Conservation (phyloP, 2,888 invertebrate species). For the Mycalesis mineus region DNA sequence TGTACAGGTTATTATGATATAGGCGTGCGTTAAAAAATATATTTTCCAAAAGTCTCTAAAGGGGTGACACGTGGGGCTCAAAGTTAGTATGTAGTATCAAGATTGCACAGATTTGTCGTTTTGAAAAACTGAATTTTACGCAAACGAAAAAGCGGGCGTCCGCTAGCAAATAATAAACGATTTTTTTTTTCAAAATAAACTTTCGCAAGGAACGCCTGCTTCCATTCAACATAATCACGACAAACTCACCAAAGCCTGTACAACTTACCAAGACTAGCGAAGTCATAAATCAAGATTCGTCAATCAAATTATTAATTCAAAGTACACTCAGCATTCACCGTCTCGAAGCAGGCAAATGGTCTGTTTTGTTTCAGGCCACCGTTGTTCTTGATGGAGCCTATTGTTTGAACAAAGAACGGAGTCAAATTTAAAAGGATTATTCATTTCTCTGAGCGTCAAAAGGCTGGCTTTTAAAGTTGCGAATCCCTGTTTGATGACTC, state of each 20-base stretch:
- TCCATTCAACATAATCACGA: too few relatives aligned
- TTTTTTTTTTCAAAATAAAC: too few relatives aligned
- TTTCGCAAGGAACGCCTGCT: too few relatives aligned
- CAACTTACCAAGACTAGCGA: not conserved
- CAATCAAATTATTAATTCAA: slow-evolving; percentile 33
- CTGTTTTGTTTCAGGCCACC: slow-evolving; percentile 70
- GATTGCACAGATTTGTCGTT: too few relatives aligned
- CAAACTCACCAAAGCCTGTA: not conserved
- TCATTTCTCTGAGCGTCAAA: slow-evolving; percentile 53
- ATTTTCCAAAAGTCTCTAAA: too few relatives aligned
- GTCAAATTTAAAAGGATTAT: slow-evolving; percentile 67
- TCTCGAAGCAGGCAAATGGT: slow-evolving; percentile 45
- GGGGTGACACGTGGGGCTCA: too few relatives aligned
- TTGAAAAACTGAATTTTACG: too few relatives aligned
- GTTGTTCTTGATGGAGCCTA: slow-evolving; percentile 70
- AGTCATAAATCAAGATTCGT: slow-evolving; percentile 18
- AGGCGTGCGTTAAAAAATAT: too few relatives aligned
- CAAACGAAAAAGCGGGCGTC: too few relatives aligned
- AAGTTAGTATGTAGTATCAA: too few relatives aligned
- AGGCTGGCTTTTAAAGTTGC: slow-evolving; percentile 46
- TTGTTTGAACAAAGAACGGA: slow-evolving; percentile 59
- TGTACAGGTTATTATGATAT: too few relatives aligned
- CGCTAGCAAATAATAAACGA: too few relatives aligned
- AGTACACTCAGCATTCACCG: slow-evolving; percentile 33
- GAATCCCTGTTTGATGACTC: slow-evolving; percentile 52